Base-by-base conservation (phyloP, 2,797 vertebrate genomes). In the Bradypodion pumilum region DNA sequence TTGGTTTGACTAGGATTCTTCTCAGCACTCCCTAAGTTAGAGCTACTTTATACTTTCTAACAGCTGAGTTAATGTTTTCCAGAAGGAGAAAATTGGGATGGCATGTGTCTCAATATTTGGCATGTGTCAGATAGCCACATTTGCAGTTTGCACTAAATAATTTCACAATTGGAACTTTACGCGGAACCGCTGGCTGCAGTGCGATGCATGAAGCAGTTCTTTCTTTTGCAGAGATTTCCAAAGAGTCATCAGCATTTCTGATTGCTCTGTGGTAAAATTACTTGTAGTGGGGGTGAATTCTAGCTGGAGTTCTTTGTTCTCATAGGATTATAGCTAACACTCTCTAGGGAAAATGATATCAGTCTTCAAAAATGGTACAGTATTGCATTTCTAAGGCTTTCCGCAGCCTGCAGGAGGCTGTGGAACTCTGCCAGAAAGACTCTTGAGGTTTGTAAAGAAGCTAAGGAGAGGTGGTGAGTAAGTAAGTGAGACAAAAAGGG, bases 191-290 rank as follows among this genome's bases (percentile, higher is more conserved):
- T 29, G 49, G 13, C 32, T 80, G 42, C 25, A 68, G 23, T 15
- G 19, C 6, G 59, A 42, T 40, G 32, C 2, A 27, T 60, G 79
- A 42, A 81, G 35, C 52, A 4, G 15, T 4, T 59, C 13, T 82
- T 85, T 35, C 1, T 1, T 12, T 29, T 59, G 84, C 0, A 44
- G 56, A 23, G 29, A 12, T 29, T 62, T 70, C 25, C n/a, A 52
- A 69, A 85, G 44, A 84, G 35, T 85, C 49, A 66, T 69, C 29
- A 87, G 44, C 63, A 32, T 83, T 87, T 87, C 83, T 78, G 66
- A 78, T 78, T 0, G 0, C 42, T 35, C 7, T 2, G 56, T 86
- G 62, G 78, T 91, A 86, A 82, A 76, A 85, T 86, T 75, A 29
- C 81, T 74, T 44, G 74, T 0, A 15, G n/a, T 32, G 29, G 75